Evolutionary conservation across 35 echinoderm and acorn worm species (phyloP), one percentile per base, ranked within the genome.

Genomic region (Ptychodera flava): DNA sequence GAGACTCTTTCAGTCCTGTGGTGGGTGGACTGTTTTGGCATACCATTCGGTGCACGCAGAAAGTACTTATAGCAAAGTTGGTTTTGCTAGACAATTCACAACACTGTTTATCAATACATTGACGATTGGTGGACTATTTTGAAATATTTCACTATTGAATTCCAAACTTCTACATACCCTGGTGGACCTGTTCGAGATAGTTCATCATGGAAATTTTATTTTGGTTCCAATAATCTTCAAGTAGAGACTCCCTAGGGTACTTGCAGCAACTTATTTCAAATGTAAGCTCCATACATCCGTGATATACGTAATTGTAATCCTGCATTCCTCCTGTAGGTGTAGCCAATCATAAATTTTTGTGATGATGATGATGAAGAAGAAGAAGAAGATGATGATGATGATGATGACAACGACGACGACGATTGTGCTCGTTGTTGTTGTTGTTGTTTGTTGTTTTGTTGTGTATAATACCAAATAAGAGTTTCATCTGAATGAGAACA

Each of bases 271-370:
- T 34, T 0, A 97, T 78, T 78, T 97, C 94, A 29, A 97, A 37
- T 0, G 91, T 93, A 28, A 97, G 80, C 34, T 97, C 94, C 82
- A 93, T 83, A 33, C 94, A 97, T 29, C 91, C 94, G 35, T 64
- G 64, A 28, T 87, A 77, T 16, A 93, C 78, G 76, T 97, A 97
- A 35, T 97, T 97, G 77, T 91, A 97, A 36, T 97, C 94, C 45
- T 97, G 94, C 94, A 97, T 97, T 16, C 88, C 85, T 37, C 94
- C 94, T 97, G 35, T n/a, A n/a, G n/a, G n/a, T n/a, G n/a, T n/a
- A n/a, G n/a, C n/a, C n/a, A n/a, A n/a, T n/a, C n/a, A n/a, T n/a
- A n/a, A n/a, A n/a, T 35, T n/a, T n/a, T n/a, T n/a, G n/a, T n/a
- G n/a, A n/a, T n/a, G n/a, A n/a, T n/a, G n/a, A n/a, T n/a, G n/a